Conservation (phyloP, 2,797 vertebrate species). For the Botia almorhae region DNA sequence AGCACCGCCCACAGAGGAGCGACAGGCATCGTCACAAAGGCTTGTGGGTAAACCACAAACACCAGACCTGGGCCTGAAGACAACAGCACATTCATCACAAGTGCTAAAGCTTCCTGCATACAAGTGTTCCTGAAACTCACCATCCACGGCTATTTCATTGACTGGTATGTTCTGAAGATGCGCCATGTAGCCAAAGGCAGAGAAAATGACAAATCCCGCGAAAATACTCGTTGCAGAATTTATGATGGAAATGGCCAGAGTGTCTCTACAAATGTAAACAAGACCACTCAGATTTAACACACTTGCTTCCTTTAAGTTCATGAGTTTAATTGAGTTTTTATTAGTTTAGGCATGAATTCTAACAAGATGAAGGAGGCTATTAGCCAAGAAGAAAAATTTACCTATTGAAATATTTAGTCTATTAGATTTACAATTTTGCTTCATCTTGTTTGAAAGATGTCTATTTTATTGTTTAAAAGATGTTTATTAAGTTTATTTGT, state of each 20-base stretch:
- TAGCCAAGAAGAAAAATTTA: too few relatives aligned
- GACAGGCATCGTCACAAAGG: conserved; percentile 80
- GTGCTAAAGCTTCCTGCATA: neutral
- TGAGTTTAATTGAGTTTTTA: too few relatives aligned
- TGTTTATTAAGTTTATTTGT: too few relatives aligned
- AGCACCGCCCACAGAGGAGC: conserved; percentile 80
- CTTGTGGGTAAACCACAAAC: conserved; percentile 82
- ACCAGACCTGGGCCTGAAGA: conserved; percentile 78
- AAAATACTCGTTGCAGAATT: conserved; percentile 81
- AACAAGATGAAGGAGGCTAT: too few relatives aligned
- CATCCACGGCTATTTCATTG: conserved; percentile 77
- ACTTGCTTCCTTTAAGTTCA: too few relatives aligned
- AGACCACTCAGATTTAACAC: too few relatives aligned
- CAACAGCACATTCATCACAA: neutral
- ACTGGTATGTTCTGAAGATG: conserved; percentile 75
- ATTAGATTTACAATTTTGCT: too few relatives aligned
- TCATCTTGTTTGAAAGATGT: too few relatives aligned
- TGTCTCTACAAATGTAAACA: conserved; percentile 69
- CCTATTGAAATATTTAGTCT: too few relatives aligned
- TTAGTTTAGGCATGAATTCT: too few relatives aligned
- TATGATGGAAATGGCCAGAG: conserved; percentile 73
- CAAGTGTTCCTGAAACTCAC: conserved; percentile 61
- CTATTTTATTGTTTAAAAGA: too few relatives aligned
- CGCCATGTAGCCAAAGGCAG: conserved; percentile 82
- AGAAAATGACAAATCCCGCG: conserved; percentile 83